phyloP scores from a whole-genome alignment of 1,140 invertebrate genomes.

The Penaeus indicus region DNA sequence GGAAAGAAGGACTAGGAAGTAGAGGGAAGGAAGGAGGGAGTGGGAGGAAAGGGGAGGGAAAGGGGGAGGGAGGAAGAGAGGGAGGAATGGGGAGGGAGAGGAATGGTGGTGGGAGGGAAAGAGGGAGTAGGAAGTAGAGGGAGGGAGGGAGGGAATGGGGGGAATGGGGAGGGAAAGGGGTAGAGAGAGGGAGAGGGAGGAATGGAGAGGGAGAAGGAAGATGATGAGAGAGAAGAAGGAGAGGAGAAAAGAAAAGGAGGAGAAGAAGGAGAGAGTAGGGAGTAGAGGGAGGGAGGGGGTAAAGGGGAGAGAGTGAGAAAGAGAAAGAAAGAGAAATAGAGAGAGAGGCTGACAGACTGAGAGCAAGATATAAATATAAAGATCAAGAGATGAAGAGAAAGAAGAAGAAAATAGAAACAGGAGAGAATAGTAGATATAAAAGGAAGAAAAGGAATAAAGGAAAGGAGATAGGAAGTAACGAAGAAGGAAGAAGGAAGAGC shows the following conservation, averaged over 20 bases:
- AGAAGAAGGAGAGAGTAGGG: neutral
- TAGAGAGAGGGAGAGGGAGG: neutral
- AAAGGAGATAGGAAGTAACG: neutral
- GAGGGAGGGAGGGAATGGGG: no score
- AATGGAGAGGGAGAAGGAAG: neutral
- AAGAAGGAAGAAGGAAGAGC: neutral
- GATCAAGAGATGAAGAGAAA: neutral
- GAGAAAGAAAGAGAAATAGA: neutral
- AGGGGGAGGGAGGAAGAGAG: no score
- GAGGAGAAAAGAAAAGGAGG: no score
- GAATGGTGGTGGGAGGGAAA: no score
- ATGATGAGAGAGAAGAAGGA: no score
- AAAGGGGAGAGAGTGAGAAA: neutral
- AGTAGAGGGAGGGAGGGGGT: conserved; percentile 15
- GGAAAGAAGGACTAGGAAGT: no score
- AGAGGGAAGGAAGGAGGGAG: no score
- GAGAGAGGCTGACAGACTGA: neutral
- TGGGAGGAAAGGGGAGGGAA: no score
- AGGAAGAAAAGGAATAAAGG: neutral
- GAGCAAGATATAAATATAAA: neutral
- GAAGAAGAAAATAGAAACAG: neutral
- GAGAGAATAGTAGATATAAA: neutral
- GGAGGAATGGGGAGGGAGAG: no score
- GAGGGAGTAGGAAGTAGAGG: no score
- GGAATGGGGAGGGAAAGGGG: neutral